Conservation (phyloP, 2,797 vertebrate species). For the Momotus momota region DNA sequence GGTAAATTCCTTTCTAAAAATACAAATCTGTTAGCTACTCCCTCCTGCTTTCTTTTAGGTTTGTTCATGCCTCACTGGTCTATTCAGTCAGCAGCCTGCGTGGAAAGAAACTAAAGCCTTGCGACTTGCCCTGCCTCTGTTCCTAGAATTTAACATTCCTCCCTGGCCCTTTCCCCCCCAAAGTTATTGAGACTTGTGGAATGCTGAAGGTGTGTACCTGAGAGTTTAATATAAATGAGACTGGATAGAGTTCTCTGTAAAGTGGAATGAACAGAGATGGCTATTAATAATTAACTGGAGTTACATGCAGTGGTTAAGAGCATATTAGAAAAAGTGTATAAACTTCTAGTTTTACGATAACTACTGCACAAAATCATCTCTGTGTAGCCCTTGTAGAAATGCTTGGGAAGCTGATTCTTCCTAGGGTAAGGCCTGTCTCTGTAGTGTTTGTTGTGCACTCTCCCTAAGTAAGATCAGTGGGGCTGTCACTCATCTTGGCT, state of each 20-base stretch:
- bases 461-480: not conserved
- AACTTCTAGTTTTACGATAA: not conserved
- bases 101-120: not conserved
- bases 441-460: not conserved
- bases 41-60: not conserved
- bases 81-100: not conserved
- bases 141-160: not conserved
- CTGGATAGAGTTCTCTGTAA: not conserved
- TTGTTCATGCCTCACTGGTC: not conserved
- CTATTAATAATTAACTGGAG: not conserved
- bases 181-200: not conserved
- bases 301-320: not conserved
- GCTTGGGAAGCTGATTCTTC: not conserved
- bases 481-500: not conserved
- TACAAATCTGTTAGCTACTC: not conserved
- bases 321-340: not conserved
- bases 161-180: no score
- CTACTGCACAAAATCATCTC: not conserved
- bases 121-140: not conserved
- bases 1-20: not conserved
- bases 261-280: not conserved
- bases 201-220: not conserved
- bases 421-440: fast-evolving
- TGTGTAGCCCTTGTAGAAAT: not conserved
- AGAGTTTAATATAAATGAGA: not conserved